phyloP scores from a whole-genome alignment of 37 sponge, comb jelly and placozoan genomes.

The Ianthella basta region DNA sequence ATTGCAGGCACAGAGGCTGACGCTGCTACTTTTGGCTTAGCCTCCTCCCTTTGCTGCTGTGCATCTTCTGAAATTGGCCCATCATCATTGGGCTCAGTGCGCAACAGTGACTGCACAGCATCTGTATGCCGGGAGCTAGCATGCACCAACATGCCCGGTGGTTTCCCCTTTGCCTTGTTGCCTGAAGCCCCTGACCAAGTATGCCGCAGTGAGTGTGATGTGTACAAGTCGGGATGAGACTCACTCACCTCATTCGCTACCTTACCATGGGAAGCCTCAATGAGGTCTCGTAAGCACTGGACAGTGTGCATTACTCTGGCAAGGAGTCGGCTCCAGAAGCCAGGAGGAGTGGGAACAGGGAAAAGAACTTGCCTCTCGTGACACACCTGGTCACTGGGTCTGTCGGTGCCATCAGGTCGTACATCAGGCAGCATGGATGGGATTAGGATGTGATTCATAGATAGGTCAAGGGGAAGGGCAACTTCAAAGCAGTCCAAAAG shows the following conservation, averaged over 20 bases:
- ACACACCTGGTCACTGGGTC: background rate
- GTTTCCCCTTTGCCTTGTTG: too few relatives aligned
- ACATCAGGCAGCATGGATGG: conserved; percentile 78
- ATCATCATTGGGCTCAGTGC: too few relatives aligned
- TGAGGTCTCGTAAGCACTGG: background rate
- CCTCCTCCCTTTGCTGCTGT: too few relatives aligned
- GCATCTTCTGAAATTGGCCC: too few relatives aligned
- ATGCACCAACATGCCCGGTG: too few relatives aligned
- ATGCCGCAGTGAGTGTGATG: too few relatives aligned
- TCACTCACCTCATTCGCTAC: too few relatives aligned
- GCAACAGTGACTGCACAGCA: background rate
- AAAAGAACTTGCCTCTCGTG: conserved; percentile 26
- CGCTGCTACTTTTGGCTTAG: background rate
- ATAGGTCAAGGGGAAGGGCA: conserved; percentile 76
- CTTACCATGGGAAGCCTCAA: too few relatives aligned
- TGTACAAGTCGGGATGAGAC: too few relatives aligned
- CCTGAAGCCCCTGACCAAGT: too few relatives aligned
- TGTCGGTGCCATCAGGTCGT: conserved; percentile 35
- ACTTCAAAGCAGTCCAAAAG: conserved; percentile 84
- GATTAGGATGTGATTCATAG: conserved; percentile 60
- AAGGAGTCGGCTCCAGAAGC: conserved; percentile 91
- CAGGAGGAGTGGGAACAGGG: conserved; percentile 55
- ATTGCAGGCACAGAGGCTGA: background rate
- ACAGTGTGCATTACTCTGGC: conserved; percentile 79
- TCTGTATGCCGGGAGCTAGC: background rate